A percentile compares a stretch with the other conserved stretches of the same genome.
Evolutionary conservation across 2,797 vertebrate genomes (phyloP).

Genomic region (Falco concolor): DNA sequence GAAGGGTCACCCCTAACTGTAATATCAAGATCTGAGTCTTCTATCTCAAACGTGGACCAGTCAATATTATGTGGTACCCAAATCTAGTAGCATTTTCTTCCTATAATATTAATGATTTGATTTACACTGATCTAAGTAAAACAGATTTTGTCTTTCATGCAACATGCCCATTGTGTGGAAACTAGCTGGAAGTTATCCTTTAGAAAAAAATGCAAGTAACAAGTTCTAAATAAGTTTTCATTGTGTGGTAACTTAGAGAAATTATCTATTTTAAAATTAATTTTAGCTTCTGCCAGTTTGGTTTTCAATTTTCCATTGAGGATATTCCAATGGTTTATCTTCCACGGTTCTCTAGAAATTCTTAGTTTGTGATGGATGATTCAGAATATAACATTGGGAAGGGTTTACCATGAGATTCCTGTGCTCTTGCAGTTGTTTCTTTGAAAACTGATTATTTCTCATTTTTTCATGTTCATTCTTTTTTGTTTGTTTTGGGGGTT

Average conservation of each 20-base stretch:
- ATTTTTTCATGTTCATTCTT: fast-evolving
- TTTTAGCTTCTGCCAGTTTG: neutral
- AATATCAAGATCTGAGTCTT: neutral
- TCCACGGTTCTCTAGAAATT: neutral
- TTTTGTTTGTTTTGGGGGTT: neutral
- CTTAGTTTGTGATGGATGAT: neutral
- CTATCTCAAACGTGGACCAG: neutral
- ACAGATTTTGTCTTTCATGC: neutral
- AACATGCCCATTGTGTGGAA: neutral
- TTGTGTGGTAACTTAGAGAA: neutral
- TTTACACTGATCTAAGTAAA: neutral
- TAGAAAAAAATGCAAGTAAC: neutral
- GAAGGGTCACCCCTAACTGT: neutral
- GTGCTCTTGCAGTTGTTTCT: neutral
- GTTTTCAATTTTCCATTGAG: neutral
- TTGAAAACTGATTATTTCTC: neutral
- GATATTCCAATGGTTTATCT: neutral
- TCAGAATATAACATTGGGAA: neutral
- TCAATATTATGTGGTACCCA: neutral
- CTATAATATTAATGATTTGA: neutral
- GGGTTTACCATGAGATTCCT: neutral
- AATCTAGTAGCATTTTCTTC: neutral
- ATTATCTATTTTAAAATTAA: neutral
- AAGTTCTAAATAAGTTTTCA: neutral
- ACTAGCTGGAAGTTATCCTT: neutral